A percentile compares a stretch with the other conserved stretches of the same genome.
Conservation (phyloP, 2,888 invertebrate species). For the Drosophila acutilabella region DNA sequence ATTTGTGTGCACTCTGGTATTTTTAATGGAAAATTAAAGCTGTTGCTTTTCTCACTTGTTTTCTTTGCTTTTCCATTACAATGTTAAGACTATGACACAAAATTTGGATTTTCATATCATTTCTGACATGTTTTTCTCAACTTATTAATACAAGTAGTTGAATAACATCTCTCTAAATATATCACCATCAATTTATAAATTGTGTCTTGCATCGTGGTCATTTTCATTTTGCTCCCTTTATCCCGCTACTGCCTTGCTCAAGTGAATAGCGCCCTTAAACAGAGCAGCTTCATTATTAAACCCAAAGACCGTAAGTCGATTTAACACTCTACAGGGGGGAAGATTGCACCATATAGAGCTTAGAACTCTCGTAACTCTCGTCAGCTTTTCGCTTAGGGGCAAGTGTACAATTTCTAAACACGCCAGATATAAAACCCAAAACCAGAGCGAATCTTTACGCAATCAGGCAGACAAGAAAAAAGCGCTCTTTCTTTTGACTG, state of each 20-base stretch:
- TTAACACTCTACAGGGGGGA: conserved; percentile 53
- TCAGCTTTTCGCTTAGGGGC: conserved; percentile 47
- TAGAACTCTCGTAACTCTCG: conserved; percentile 30
- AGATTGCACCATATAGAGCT: conserved; percentile 9
- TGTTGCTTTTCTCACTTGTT: too few species aligned
- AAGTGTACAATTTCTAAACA: conserved; percentile 33
- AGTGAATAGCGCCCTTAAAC: conserved; percentile 6
- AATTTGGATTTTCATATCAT: conserved; percentile 19
- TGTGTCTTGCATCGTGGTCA: conserved; percentile 31
- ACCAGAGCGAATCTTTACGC: conserved; percentile 47
- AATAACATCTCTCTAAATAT: not conserved
- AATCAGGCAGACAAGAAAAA: conserved; percentile 49
- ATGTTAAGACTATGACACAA: conserved; percentile 2
- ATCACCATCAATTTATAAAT: not conserved
- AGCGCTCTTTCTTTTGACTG: conserved; percentile 59
- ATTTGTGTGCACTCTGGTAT: too few species aligned
- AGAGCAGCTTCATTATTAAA: too few species aligned
- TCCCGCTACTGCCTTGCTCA: conserved; percentile 29
- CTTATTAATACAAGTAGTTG: conserved; percentile 45
- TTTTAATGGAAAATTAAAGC: not conserved
- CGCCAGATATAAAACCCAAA: conserved; percentile 13
- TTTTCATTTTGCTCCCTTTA: conserved; percentile 27
- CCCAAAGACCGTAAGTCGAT: conserved; percentile 32
- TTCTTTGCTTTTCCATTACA: not conserved
- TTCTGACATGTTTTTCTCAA: conserved; percentile 48